Conservation (phyloP, 2,113 vertebrate genomes). For the Megaceryle maxima region DNA sequence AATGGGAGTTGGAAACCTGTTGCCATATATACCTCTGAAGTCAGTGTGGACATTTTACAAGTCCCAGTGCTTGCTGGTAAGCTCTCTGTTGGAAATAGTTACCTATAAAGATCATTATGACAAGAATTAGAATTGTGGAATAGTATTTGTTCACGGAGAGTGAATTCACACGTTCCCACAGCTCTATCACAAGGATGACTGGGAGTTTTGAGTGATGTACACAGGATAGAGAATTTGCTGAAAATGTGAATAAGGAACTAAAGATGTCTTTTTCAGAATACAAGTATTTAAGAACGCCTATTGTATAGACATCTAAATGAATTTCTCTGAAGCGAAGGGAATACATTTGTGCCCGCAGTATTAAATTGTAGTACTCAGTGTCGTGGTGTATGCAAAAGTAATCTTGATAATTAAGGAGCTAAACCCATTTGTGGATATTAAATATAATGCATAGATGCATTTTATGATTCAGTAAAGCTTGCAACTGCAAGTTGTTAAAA, state of each 20-base stretch:
- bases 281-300: neutral
- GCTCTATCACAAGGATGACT: neutral
- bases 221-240: neutral
- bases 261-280: neutral
- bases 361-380: neutral
- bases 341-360: neutral
- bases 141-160: neutral
- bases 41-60: neutral
- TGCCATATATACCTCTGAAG: neutral
- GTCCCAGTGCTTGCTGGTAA: neutral
- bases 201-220: neutral
- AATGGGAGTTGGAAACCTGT: neutral
- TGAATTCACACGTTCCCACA: too few relatives aligned
- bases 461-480: neutral
- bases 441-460: neutral
- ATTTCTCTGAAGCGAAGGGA: neutral
- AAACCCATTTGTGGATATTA: neutral
- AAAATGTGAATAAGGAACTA: neutral
- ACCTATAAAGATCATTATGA: neutral
- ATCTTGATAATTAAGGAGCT: neutral
- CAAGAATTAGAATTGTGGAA: neutral
- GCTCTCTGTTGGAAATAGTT: neutral
- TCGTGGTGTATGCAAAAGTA: neutral
- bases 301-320: neutral
- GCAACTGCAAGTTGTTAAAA: neutral